Percentiles rank a stretch among this genome's conserved stretches.
Evolutionary conservation across 1,140 invertebrate genomes (phyloP).

Genomic region (Philopotamus ludificatus): DNA sequence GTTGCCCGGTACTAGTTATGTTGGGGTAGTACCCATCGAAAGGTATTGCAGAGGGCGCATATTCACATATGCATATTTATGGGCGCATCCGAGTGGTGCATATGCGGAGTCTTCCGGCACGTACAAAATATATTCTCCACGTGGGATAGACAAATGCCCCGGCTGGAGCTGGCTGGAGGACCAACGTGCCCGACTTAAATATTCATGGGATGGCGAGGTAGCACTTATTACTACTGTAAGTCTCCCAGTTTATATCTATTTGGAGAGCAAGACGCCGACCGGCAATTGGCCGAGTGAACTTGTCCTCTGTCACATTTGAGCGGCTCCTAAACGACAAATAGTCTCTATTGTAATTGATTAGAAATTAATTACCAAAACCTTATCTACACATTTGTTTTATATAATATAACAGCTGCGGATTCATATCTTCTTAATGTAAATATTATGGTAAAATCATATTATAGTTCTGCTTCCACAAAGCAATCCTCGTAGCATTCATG

Average conservation of each 20-base stretch:
- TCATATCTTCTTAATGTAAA: too few species aligned
- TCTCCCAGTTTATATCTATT: background rate
- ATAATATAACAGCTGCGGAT: too few species aligned
- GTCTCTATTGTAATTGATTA: too few species aligned
- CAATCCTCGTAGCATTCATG: too few species aligned
- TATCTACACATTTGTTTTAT: too few species aligned
- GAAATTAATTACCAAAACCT: too few species aligned
- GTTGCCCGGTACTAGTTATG: too few species aligned
- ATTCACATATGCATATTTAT: background rate
- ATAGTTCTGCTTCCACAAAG: too few species aligned
- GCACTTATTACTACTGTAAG: slow-evolving; percentile 8
- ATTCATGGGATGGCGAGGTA: slow-evolving; percentile 12
- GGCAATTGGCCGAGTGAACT: slow-evolving; percentile 3
- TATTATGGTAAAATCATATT: too few species aligned
- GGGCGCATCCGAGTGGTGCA: background rate
- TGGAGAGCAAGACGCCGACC: background rate
- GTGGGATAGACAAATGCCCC: background rate
- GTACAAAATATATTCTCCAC: background rate
- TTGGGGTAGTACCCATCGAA: too few species aligned
- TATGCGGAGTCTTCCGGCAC: background rate
- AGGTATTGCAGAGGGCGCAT: too few species aligned
- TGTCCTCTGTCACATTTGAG: background rate
- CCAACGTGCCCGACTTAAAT: slow-evolving; percentile 1
- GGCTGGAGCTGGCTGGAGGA: background rate
- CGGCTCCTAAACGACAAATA: too few species aligned